A percentile compares a stretch with the other conserved stretches of the same genome.
These are phyloP conservation scores for Struthidea cinerea DNA, from an alignment of 2,113 vertebrate genomes.

Conservation along the genomic window DNA sequence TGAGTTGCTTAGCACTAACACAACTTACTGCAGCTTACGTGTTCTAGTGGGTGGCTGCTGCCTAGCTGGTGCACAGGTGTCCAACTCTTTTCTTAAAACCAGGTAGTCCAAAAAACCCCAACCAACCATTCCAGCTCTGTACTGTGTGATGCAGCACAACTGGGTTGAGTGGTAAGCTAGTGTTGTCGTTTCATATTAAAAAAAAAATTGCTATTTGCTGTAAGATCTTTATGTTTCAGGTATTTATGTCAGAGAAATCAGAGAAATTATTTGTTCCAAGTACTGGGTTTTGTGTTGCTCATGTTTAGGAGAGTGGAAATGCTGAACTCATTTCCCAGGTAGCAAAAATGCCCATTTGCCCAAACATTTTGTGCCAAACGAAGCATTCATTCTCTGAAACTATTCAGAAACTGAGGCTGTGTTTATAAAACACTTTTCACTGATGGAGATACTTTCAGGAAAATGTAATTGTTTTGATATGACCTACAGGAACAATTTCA, in stretches of 20 bases:
- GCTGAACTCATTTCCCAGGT: background rate
- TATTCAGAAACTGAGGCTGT: background rate
- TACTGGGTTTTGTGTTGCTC: background rate
- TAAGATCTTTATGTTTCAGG: background rate
- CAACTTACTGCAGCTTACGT: background rate
- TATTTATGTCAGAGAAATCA: background rate
- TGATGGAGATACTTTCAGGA: background rate
- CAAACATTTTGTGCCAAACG: background rate
- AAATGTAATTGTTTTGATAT: background rate
- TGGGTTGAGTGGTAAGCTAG: background rate
- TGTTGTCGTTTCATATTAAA: background rate
- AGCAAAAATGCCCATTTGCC: background rate
- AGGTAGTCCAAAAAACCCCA: background rate
- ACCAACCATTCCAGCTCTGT: background rate
- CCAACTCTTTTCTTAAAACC: background rate
- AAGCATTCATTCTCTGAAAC: background rate
- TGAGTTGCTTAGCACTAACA: background rate
- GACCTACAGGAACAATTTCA: background rate
- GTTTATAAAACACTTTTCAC: background rate
- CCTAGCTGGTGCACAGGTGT: background rate
- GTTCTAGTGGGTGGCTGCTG: background rate
- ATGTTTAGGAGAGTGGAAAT: background rate
- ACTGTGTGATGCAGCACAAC: background rate
- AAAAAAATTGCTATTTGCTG: background rate
- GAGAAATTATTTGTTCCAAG: background rate